Evolutionary conservation across 1,140 invertebrate species (phyloP).

Genomic region (Zaprionus capensis): DNA sequence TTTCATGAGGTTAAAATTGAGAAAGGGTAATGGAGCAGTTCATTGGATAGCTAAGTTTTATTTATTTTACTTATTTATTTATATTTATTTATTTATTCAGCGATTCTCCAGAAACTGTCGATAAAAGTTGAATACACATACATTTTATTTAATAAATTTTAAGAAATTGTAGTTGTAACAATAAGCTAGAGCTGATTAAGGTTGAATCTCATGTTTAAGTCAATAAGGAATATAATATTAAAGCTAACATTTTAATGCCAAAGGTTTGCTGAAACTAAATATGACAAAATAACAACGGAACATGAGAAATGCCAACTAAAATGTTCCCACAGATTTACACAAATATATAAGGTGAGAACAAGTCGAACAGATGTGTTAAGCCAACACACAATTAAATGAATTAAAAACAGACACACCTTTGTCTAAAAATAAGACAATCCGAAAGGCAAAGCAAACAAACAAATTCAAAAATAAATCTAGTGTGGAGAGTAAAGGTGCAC

Average conservation of each 20-base stretch:
- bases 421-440: not conserved
- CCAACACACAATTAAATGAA: conserved; percentile 65
- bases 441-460: conserved; percentile 7
- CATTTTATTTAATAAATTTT: no score
- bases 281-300: not conserved
- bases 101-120: not conserved
- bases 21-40: not conserved
- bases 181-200: no score
- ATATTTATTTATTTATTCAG: not conserved
- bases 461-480: conserved; percentile 21
- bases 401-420: conserved; percentile 42
- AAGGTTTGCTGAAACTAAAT: no score
- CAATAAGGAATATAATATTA: no score
- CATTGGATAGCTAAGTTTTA: not conserved
- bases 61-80: not conserved
- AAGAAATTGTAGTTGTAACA: no score
- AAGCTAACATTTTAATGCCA: no score
- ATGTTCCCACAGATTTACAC: not conserved
- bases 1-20: conserved; percentile 15
- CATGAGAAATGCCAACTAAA: not conserved
- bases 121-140: not conserved
- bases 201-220: no score
- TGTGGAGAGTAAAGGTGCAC: conserved; percentile 50
- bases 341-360: not conserved
- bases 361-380: conserved; percentile 24